Conservation (phyloP, 2,113 vertebrate genomes). For the Cichladusa arquata region DNA sequence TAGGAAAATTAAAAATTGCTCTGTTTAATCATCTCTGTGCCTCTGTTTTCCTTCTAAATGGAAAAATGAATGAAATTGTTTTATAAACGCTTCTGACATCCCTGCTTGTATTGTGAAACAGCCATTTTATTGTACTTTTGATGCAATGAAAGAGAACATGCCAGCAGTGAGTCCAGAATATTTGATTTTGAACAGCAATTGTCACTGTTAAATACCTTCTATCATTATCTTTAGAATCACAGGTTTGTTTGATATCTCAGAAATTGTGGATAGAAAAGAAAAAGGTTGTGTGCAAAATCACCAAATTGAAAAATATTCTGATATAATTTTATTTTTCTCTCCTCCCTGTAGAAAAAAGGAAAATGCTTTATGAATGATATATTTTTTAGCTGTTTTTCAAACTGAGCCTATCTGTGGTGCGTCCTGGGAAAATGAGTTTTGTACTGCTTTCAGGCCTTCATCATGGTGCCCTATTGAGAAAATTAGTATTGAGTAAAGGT, state of each 20-base stretch:
- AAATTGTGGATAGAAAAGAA: neutral
- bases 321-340: neutral
- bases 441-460: neutral
- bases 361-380: fast-evolving
- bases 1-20: neutral
- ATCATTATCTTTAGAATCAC: neutral
- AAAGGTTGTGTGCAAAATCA: neutral
- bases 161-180: neutral
- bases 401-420: neutral
- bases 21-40: neutral
- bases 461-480: neutral
- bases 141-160: neutral
- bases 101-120: neutral
- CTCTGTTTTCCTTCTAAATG: neutral
- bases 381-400: neutral
- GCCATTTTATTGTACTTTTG: neutral
- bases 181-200: neutral
- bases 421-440: neutral
- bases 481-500: neutral
- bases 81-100: neutral
- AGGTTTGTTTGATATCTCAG: neutral
- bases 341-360: neutral
- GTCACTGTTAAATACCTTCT: neutral
- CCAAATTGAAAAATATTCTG: neutral
- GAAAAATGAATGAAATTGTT: neutral